phyloP scores from a whole-genome alignment of 2,113 vertebrate genomes.

The Cyanoderma ruficeps region DNA sequence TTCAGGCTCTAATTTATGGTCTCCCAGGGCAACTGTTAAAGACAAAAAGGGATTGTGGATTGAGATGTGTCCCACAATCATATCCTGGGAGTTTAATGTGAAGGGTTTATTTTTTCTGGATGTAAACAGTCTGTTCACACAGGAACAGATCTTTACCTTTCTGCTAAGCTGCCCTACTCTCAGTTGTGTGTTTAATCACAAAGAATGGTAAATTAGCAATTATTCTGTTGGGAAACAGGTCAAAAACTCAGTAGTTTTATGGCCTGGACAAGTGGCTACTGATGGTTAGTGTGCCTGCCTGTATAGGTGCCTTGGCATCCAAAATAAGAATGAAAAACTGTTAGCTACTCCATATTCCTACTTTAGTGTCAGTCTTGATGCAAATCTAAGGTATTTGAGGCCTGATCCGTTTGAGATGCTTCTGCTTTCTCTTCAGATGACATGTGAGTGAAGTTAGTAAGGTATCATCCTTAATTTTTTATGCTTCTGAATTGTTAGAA shows the following conservation, averaged over 20 bases:
- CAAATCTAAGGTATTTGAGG: neutral
- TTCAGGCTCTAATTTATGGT: neutral
- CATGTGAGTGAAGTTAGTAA: neutral
- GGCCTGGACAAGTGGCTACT: neutral
- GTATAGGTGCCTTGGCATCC: neutral
- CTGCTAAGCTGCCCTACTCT: neutral
- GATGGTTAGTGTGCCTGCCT: neutral
- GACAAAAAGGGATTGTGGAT: neutral
- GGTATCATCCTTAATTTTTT: neutral
- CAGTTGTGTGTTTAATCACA: neutral
- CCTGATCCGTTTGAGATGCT: neutral
- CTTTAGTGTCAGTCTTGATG: neutral
- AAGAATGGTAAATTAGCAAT: neutral
- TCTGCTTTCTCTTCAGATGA: neutral
- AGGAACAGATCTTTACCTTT: neutral
- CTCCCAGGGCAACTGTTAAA: neutral
- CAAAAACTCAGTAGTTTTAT: neutral
- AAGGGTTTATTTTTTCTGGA: neutral
- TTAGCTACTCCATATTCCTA: neutral
- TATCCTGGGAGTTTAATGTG: neutral
- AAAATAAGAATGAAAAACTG: neutral
- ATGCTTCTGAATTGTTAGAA: neutral
- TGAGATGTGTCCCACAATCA: neutral
- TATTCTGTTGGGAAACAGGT: neutral
- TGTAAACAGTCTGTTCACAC: neutral